phyloP scores from a whole-genome alignment of 2,888 invertebrate genomes.

The Odontocolon sp. region DNA sequence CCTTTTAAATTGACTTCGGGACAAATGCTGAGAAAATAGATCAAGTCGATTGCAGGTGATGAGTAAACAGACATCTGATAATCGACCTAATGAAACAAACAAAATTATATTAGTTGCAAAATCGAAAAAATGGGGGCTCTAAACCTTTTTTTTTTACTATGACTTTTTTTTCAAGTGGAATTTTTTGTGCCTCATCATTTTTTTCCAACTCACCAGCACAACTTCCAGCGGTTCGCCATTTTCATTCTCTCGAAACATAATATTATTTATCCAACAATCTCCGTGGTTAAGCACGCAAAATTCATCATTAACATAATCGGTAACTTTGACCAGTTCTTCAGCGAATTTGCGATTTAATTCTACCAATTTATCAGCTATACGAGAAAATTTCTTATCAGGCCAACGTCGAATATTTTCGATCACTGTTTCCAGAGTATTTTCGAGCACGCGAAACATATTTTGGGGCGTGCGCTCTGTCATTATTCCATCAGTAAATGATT shows the following conservation, averaged over 20 bases:
- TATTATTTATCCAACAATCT: conserved; percentile 70
- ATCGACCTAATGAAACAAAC: conserved; percentile 64
- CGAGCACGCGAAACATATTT: conserved; percentile 32
- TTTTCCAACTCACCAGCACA: conserved; percentile 60
- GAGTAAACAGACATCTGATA: conserved; percentile 68
- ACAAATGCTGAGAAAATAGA: conserved; percentile 66
- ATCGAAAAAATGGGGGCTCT: background rate
- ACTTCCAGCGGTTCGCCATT: conserved; percentile 59
- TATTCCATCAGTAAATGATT: conserved; percentile 61
- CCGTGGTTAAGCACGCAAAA: conserved; percentile 72
- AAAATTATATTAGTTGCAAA: background rate
- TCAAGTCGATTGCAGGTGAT: conserved; percentile 69
- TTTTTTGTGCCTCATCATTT: conserved; percentile 54
- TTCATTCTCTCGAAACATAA: conserved; percentile 66
- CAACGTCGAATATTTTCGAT: conserved; percentile 51
- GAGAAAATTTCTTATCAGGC: conserved; percentile 49
- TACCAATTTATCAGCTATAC: conserved; percentile 48
- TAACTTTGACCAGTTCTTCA: conserved; percentile 10
- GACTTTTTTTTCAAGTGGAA: conserved; percentile 5
- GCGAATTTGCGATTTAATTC: conserved; percentile 22
- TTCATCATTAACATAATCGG: conserved; percentile 60
- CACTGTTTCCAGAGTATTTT: conserved; percentile 40
- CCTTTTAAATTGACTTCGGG: conserved; percentile 63
- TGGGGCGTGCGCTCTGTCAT: conserved; percentile 52
- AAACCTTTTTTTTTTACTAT: too few relatives aligned